phyloP scores from a whole-genome alignment of 2,888 invertebrate genomes.

The Prionchulus punctatus region DNA sequence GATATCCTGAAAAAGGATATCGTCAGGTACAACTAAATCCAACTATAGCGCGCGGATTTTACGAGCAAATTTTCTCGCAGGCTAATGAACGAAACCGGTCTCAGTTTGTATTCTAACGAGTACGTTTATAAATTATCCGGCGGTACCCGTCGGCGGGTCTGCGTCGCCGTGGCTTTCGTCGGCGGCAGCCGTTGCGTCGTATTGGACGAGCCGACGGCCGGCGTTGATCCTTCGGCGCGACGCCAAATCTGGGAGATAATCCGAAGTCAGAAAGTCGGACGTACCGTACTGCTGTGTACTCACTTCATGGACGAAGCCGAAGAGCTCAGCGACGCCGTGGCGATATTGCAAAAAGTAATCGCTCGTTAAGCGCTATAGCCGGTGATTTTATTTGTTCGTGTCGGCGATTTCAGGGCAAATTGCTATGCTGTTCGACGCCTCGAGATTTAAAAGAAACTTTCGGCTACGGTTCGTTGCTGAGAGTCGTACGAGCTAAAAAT shows the following conservation, averaged over 20 bases:
- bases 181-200: conserved; percentile 35
- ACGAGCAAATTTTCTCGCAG: too few species aligned
- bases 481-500: too few species aligned
- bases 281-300: conserved; percentile 36
- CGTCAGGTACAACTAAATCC: neutral
- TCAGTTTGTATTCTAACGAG: too few species aligned
- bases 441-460: too few species aligned
- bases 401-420: too few species aligned
- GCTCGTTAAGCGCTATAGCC: too few species aligned
- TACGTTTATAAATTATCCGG: neutral
- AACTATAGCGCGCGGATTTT: neutral
- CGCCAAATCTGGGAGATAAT: conserved; percentile 34
- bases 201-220: conserved; percentile 36
- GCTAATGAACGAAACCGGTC: too few species aligned
- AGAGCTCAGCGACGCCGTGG: conserved; percentile 34
- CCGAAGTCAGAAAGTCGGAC: conserved; percentile 11
- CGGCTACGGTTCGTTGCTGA: too few species aligned
- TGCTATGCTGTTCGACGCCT: too few species aligned
- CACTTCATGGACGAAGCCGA: conserved; percentile 39
- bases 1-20: neutral
- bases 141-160: conserved; percentile 29
- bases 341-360: conserved; percentile 19
- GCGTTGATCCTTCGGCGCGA: conserved; percentile 36
- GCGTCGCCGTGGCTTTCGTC: conserved; percentile 37
- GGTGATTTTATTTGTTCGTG: too few species aligned